Percentiles rank a stretch among this genome's conserved stretches.
Conservation (phyloP, 2,113 vertebrate species). For the Macrotus californicus region DNA sequence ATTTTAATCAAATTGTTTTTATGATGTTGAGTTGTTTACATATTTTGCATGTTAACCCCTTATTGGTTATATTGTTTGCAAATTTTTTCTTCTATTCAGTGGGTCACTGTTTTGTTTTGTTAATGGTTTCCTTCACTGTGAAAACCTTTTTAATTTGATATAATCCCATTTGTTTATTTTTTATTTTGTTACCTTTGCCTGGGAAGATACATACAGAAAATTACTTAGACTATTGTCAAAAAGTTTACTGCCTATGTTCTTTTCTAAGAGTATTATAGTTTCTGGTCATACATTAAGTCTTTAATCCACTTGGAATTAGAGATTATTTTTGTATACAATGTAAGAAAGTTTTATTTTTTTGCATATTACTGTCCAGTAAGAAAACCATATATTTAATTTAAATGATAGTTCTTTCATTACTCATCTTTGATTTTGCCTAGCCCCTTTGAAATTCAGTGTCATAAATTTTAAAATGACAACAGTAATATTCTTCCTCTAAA, state of each 20-base stretch:
- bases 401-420: background rate
- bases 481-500: background rate
- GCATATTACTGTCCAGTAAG: background rate
- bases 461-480: background rate
- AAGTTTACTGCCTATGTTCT: background rate
- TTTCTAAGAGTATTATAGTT: background rate
- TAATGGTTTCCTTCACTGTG: background rate
- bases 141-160: background rate
- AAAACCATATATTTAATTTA: background rate
- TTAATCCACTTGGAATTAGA: background rate
- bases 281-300: background rate
- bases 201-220: background rate
- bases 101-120: background rate
- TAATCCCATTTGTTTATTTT: background rate
- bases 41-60: background rate
- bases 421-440: background rate
- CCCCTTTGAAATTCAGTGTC: background rate
- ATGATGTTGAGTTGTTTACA: background rate
- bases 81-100: background rate
- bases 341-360: background rate
- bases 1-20: background rate
- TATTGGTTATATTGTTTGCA: background rate
- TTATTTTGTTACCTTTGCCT: background rate
- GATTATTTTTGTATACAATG: background rate
- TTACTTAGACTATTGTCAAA: background rate